Conservation (phyloP, 2,797 vertebrate species). For the Tolypeutes matacus region DNA sequence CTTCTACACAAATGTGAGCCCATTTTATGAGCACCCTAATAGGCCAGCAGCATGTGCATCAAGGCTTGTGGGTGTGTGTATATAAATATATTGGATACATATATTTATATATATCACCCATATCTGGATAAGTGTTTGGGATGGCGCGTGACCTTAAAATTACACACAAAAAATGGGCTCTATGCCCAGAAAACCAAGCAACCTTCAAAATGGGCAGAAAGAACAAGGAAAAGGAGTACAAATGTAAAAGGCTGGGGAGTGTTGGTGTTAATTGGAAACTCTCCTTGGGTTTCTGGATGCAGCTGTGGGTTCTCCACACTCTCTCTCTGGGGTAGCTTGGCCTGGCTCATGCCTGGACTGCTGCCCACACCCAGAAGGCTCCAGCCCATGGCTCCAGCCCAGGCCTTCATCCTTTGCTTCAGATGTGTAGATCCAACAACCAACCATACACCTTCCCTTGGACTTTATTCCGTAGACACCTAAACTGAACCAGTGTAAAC, state of each 20-base stretch:
- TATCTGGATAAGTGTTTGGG: constrained; percentile 56
- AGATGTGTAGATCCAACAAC: background rate
- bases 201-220: constrained; percentile 71
- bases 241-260: background rate
- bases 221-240: background rate
- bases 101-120: constrained; percentile 59
- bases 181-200: constrained; percentile 73
- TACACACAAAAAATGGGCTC: constrained; percentile 7
- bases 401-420: background rate
- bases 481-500: background rate
- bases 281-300: background rate
- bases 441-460: background rate
- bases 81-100: constrained; percentile 8
- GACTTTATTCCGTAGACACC: background rate
- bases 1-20: background rate
- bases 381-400: background rate
- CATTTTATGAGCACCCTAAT: background rate
- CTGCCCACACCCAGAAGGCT: background rate
- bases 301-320: too few species aligned
- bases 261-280: background rate
- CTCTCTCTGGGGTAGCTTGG: background rate
- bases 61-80: background rate
- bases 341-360: fast-evolving
- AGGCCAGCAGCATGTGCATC: background rate
- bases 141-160: constrained; percentile 66